These are phyloP conservation scores for Meteorus cinctellus DNA, from an alignment of 2,888 invertebrate species.

Conservation along the genomic window DNA sequence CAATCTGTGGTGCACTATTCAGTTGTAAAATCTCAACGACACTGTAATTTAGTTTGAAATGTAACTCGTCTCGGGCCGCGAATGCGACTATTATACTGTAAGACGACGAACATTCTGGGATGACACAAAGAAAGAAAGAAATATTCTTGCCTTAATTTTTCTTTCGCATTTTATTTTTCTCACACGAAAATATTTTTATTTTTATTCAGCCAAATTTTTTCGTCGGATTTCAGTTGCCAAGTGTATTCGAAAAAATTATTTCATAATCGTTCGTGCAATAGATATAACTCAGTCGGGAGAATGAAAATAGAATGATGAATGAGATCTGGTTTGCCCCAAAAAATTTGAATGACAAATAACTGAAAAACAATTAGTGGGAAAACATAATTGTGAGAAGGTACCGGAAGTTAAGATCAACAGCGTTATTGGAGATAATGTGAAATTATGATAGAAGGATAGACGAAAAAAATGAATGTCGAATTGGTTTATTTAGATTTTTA, in stretches of 20 bases:
- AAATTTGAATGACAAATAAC: neutral
- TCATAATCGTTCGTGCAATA: neutral
- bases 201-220: neutral
- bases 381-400: neutral
- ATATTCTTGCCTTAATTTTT: neutral
- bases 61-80: too few species aligned
- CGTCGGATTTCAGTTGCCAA: neutral
- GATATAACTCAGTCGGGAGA: neutral
- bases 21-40: slow-evolving; percentile 20
- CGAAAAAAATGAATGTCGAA: neutral
- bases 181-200: neutral
- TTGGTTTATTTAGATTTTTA: neutral
- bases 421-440: neutral
- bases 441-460: neutral
- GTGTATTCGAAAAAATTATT: slow-evolving; percentile 2
- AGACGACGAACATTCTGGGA: too few species aligned
- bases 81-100: neutral
- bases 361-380: neutral
- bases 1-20: slow-evolving; percentile 28
- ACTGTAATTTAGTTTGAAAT: neutral
- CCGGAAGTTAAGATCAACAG: neutral
- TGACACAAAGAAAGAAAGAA: neutral
- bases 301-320: neutral
- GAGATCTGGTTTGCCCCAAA: neutral
- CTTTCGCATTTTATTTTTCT: neutral